Evolutionary conservation across 1,140 invertebrate genomes (phyloP).

Genomic region (Bombus terrestris): DNA sequence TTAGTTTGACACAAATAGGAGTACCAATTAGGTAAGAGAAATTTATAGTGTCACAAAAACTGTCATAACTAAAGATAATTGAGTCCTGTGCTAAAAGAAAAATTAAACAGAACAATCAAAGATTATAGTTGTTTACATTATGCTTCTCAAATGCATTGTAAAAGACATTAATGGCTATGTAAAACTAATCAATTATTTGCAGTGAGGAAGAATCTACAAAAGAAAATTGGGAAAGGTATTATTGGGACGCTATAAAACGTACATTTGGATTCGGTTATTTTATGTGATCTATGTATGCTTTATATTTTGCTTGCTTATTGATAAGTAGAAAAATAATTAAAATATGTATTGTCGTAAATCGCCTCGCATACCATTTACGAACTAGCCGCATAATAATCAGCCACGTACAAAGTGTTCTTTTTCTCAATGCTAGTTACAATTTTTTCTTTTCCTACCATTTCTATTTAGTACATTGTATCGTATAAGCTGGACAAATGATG

Average conservation of each 20-base stretch:
- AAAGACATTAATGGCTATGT: not conserved
- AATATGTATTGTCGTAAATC: conserved; percentile 22
- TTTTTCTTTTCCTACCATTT: not conserved
- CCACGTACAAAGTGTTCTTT: conserved; percentile 14
- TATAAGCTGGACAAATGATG: not conserved
- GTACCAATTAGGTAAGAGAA: conserved; percentile 87
- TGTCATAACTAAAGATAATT: too few relatives aligned
- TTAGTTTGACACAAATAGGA: conserved; percentile 90
- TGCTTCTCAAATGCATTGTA: not conserved
- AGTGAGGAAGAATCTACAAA: conserved; percentile 91
- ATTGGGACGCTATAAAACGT: conserved; percentile 95
- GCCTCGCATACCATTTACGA: conserved; percentile 21
- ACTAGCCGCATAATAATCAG: conserved; percentile 32
- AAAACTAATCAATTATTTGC: conserved; percentile 63
- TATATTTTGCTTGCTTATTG: conserved; percentile 71
- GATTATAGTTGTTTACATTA: not conserved
- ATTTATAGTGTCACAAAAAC: not conserved
- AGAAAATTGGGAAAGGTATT: conserved; percentile 95
- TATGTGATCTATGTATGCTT: conserved; percentile 83
- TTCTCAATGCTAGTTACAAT: conserved; percentile 16
- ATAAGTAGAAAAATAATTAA: conserved; percentile 68
- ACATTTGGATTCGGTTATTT: conserved; percentile 95
- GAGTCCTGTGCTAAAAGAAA: not conserved
- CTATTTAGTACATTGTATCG: conserved; percentile 24
- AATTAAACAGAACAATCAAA: not conserved